Base-by-base conservation (phyloP, 2,113 vertebrate genomes). In the Garra rufa region DNA sequence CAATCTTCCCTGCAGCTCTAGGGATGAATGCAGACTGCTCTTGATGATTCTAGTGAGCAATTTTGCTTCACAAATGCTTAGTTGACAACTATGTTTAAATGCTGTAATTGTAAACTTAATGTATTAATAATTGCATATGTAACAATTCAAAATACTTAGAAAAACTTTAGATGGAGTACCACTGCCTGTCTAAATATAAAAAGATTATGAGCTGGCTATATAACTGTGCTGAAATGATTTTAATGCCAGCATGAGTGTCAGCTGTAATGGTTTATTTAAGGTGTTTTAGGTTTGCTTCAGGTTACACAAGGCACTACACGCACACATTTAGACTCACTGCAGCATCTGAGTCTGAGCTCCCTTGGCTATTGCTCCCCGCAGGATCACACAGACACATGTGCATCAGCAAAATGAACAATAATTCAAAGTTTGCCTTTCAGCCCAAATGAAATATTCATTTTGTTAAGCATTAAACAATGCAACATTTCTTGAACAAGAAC, bases 331-430 rank as follows among this genome's bases (percentile, higher is more conserved):
- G 44, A 55, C 24, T 43, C 65, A 26, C 30, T 67, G 69, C 76
- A 65, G 59, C 63, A 84, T 84, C 82, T 74, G 85, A 86, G 81
- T 79, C 70, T 85, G 61, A 76, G 57, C 38, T 86, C 83, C 82
- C 26, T 76, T 65, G 65, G 82, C 50, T 26, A 70, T 67, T 46
- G n/a, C 28, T 52, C 43, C 28, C 21, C 65, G 43, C 26, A 34
- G 55, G 73, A 28, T 38, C 65, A 79, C 30, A 26, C 57, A 52
- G 50, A 84, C n/a, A 79, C 65, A 59, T 21, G 46, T 69, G 38
- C 41, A 71, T 83, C 46, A 77, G 61, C 46, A 77, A 86, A 55
- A 76, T 30, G 50, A 70, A 7, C 11, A 61, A 69, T 43, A 77
- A 59, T 38, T 38, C 38, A n/a, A n/a, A 21, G 38, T 41, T 71